A percentile compares a stretch with the other conserved stretches of the same genome.
Evolutionary conservation across 2,113 vertebrate genomes (phyloP).

Genomic region (Pholis gunnellus): DNA sequence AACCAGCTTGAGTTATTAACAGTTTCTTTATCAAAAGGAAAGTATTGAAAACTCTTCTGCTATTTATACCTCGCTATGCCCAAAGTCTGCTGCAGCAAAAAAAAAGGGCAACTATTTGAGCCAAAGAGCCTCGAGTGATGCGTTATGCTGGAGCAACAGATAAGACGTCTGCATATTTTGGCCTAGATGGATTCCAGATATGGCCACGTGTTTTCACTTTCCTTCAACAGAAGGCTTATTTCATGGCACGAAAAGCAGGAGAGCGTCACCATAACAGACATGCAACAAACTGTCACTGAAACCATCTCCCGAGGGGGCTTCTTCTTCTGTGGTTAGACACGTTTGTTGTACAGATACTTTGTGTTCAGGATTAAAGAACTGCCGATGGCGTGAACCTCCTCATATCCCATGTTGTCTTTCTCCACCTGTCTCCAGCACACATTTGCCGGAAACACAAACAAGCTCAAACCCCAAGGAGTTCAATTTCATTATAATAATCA

Average conservation of each 20-base stretch:
- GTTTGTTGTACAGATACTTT: background rate
- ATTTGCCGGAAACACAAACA: background rate
- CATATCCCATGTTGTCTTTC: background rate
- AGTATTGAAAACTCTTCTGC: background rate
- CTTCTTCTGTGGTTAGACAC: slow-evolving; percentile 10
- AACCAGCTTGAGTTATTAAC: slow-evolving; percentile 1
- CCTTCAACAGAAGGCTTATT: slow-evolving; percentile 11
- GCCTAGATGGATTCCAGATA: slow-evolving; percentile 5
- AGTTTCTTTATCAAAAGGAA: background rate
- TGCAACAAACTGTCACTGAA: slow-evolving; percentile 25
- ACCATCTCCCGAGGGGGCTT: background rate
- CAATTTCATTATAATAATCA: slow-evolving; percentile 81
- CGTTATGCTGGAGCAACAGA: background rate
- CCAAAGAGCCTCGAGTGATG: background rate
- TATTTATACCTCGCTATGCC: background rate
- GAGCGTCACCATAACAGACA: slow-evolving; percentile 8
- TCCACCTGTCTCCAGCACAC: background rate
- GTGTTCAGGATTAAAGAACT: slow-evolving; percentile 4
- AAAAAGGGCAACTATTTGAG: background rate
- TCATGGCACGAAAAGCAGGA: background rate
- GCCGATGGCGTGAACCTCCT: slow-evolving; percentile 11
- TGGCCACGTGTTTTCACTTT: slow-evolving; percentile 35
- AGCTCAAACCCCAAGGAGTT: slow-evolving; percentile 56
- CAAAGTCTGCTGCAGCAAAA: background rate
- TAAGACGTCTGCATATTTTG: background rate